Percentiles rank a stretch among this genome's conserved stretches.
phyloP scores from a whole-genome alignment of 2,797 vertebrate genomes.

The Sparidentex hasta region DNA sequence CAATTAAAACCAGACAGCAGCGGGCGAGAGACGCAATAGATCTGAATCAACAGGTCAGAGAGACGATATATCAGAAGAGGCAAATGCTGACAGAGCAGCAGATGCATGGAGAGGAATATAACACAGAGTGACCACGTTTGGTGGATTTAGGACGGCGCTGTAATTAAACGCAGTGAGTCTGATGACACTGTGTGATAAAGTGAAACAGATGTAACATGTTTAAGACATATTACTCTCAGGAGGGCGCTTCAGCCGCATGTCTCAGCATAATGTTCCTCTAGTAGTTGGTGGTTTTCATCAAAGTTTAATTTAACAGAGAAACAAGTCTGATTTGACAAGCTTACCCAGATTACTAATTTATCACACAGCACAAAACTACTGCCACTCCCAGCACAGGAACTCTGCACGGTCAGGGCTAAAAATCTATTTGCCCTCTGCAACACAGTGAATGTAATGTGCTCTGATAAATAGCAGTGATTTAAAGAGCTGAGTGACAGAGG shows the following conservation, averaged over 20 bases:
- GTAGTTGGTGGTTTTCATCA: constrained; percentile 38
- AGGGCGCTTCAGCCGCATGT: neutral
- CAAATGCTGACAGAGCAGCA: constrained; percentile 32
- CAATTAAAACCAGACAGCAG: constrained; percentile 51
- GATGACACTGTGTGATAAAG: neutral
- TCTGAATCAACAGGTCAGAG: constrained; percentile 51
- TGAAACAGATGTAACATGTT: neutral
- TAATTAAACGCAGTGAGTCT: constrained; percentile 11
- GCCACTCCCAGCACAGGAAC: constrained; percentile 25
- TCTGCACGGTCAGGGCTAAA: constrained; percentile 7
- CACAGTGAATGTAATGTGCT: neutral
- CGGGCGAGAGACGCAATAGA: constrained; percentile 16
- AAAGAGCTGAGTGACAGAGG: neutral
- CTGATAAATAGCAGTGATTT: neutral
- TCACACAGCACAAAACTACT: constrained; percentile 13
- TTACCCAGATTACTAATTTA: constrained; percentile 44
- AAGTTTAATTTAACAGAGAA: constrained; percentile 51
- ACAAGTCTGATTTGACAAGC: constrained; percentile 17
- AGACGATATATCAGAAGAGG: constrained; percentile 2
- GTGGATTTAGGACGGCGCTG: constrained; percentile 8
- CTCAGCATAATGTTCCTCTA: neutral
- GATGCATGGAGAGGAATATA: neutral
- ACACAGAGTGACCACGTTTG: neutral
- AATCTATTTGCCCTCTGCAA: constrained; percentile 14
- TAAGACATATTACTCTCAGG: neutral